Evolutionary conservation across 2,797 vertebrate species (phyloP), one percentile per base, ranked within the genome.

Genomic region (Champsocephalus gunnari): DNA sequence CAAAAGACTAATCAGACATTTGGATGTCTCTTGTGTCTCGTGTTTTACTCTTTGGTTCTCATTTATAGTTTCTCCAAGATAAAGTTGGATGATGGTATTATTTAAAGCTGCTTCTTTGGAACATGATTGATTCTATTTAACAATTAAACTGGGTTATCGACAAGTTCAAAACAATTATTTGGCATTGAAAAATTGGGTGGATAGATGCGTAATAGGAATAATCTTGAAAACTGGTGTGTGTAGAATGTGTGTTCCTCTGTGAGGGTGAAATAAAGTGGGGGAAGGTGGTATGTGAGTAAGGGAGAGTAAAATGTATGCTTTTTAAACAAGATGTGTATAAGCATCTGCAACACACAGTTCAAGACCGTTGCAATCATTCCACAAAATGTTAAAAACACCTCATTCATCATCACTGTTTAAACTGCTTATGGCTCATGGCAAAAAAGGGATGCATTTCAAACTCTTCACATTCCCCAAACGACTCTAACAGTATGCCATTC

Each of bases 371-470:
- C 57, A 59, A 48, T 71, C 38, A 48, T 16, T 69, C 38, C 58
- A 10, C 49, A 60, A 44, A 59, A 73, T 50, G 38, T 41, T 51
- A 13, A 66, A 68, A 68, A 55, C 51, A 16, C 63, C 56, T 77
- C 16, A 72, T 80, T 73, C 59, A 66, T 76, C 59, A 66, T 76
- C 63, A 61, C 12, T 44, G 28, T 56, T 53, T 69, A 56, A 80
- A 82, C 67, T 49, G 72, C 72, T 69, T 63, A 66, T 75, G 13
- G 14, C 75, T 84, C 44, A 62, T 44, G 63, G 83, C 83, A 70
- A 81, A 19, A 41, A 77, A 66, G 78, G 47, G 71, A 83, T 69
- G 75, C 48, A 79, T 82, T 88, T 85, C 44, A 77, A 80, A 81
- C 69, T 80, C 66, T 54, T 77, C 70, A 64, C 41, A 70, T 80